Percentiles rank a stretch among this genome's conserved stretches.
Conservation (phyloP, 2,797 vertebrate species). For the Lerista edwardsae region DNA sequence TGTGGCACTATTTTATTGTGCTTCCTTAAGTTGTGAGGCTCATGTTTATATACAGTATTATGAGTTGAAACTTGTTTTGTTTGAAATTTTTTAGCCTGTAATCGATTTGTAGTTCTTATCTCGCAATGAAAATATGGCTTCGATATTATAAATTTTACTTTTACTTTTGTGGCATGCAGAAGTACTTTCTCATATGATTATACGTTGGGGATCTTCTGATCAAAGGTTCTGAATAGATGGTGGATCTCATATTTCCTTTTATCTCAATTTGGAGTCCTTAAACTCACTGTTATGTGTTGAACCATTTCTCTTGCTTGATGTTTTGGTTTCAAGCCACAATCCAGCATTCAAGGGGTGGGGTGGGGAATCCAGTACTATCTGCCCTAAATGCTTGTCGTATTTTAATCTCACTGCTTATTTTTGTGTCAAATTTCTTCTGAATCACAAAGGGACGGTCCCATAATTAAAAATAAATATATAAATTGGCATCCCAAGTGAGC, state of each 20-base stretch:
- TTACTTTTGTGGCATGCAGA: background rate
- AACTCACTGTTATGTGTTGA: background rate
- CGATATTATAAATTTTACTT: background rate
- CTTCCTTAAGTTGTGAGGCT: rapidly evolving
- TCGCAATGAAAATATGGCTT: constrained; percentile 7
- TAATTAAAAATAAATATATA: constrained; percentile 22
- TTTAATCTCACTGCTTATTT: constrained; percentile 45
- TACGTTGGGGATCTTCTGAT: background rate
- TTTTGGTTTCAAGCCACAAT: constrained; percentile 1
- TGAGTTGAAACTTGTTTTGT: background rate
- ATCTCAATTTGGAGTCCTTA: background rate
- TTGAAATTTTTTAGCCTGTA: background rate
- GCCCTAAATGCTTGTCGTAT: constrained; percentile 55
- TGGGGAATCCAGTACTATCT: constrained; percentile 10
- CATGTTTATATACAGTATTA: rapidly evolving
- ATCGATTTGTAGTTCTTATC: too few species aligned
- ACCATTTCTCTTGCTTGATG: constrained; percentile 16
- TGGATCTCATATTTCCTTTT: rapidly evolving
- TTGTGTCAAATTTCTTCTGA: constrained; percentile 53
- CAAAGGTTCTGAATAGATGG: background rate
- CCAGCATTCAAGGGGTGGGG: constrained; percentile 28
- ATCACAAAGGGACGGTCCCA: constrained; percentile 46
- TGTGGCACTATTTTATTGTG: too few species aligned
- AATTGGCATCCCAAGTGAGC: constrained; percentile 51
- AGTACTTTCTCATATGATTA: background rate